Evolutionary conservation across 2,888 invertebrate species (phyloP).

Genomic region (Lasioglossum lativentre): DNA sequence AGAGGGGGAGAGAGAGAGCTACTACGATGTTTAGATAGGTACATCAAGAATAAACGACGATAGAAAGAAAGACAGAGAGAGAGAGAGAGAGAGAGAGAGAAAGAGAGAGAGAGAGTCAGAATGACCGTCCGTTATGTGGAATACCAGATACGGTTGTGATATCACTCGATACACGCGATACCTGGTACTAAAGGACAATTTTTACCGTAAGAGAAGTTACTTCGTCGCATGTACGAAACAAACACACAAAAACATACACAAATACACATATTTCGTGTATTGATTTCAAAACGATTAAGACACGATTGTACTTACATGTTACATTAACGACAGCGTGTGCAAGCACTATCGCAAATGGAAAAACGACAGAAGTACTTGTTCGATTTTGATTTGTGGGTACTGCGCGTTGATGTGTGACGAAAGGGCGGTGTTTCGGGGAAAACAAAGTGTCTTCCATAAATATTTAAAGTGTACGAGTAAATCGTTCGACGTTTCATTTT

Average conservation of each 20-base stretch:
- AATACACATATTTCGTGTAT: conserved; percentile 25
- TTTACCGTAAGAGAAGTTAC: neutral
- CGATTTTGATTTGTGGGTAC: conserved; percentile 29
- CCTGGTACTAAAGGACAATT: conserved; percentile 5
- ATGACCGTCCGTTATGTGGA: conserved; percentile 33
- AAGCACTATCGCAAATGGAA: conserved; percentile 18
- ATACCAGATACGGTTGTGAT: conserved; percentile 38
- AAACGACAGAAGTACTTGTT: neutral
- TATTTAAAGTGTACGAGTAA: conserved; percentile 41
- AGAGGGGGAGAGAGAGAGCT: too few relatives aligned
- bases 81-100: neutral
- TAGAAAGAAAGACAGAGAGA: neutral
- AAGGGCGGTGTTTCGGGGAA: conserved; percentile 45
- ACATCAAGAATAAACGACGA: too few relatives aligned
- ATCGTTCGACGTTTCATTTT: conserved; percentile 40
- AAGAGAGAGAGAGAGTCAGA: conserved; percentile 26
- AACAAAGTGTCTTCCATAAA: conserved; percentile 59
- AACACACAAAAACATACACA: neutral
- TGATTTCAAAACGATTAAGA: conserved; percentile 21
- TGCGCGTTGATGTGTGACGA: conserved; percentile 44
- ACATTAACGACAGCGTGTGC: conserved; percentile 9
- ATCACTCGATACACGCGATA: conserved; percentile 21
- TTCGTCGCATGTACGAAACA: conserved; percentile 14
- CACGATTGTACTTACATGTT: conserved; percentile 34
- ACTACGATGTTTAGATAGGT: too few relatives aligned